phyloP scores from a whole-genome alignment of 2,113 vertebrate genomes.

The Pluvialis apricaria region DNA sequence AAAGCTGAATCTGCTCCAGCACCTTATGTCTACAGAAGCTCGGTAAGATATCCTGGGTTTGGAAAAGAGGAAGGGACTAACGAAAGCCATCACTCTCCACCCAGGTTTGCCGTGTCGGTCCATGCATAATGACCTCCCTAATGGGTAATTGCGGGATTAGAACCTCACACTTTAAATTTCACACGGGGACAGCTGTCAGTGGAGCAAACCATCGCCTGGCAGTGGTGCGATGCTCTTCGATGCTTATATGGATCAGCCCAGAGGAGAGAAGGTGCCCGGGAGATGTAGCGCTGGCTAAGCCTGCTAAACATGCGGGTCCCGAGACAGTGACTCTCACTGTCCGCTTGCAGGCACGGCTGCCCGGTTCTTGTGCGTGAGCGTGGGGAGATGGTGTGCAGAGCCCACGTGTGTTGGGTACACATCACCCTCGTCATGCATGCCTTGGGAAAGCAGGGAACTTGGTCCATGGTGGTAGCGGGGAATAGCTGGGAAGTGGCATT shows the following conservation, averaged over 20 bases:
- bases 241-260: rapidly evolving
- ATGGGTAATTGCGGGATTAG: neutral
- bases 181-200: neutral
- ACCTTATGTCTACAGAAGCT: neutral
- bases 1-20: neutral
- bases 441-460: neutral
- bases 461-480: neutral
- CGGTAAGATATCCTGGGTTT: neutral
- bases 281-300: neutral
- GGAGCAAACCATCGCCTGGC: neutral
- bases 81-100: neutral
- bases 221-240: neutral
- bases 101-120: neutral
- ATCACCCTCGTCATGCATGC: rapidly evolving
- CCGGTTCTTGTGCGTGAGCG: rapidly evolving
- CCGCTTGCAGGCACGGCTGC: neutral
- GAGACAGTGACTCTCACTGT: neutral
- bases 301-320: neutral
- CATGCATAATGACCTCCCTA: neutral
- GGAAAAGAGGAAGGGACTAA: neutral
- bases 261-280: neutral
- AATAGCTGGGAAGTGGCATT: neutral
- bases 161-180: neutral
- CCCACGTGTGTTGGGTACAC: rapidly evolving
- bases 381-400: neutral